Conservation (phyloP, 2,888 invertebrate genomes). For the Nomada lathburiana region DNA sequence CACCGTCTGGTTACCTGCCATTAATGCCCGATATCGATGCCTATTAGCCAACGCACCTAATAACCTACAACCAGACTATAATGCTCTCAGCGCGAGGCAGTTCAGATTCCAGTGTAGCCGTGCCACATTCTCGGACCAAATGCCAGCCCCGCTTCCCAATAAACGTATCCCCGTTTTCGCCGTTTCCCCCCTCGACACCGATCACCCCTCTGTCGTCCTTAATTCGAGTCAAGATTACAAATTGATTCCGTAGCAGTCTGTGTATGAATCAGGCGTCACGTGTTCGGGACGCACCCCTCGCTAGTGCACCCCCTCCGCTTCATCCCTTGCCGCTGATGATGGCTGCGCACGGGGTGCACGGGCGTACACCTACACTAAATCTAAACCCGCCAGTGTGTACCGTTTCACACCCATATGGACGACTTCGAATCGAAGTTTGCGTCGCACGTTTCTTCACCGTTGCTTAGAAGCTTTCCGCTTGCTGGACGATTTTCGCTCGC, state of each 20-base stretch:
- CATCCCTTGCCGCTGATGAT: constrained; percentile 16
- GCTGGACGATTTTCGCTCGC: no score
- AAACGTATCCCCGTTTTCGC: constrained; percentile 67
- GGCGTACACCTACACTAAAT: constrained; percentile 59
- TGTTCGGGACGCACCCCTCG: constrained; percentile 84
- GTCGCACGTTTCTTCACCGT: constrained; percentile 3
- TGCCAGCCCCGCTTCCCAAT: constrained; percentile 77
- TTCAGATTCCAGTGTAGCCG: constrained; percentile 71
- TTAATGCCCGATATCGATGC: constrained; percentile 73
- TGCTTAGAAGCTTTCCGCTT: neutral
- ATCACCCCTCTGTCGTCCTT: constrained; percentile 88
- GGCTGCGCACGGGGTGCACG: constrained; percentile 25
- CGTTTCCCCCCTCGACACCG: constrained; percentile 86
- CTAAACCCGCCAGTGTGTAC: constrained; percentile 54
- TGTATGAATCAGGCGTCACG: constrained; percentile 85
- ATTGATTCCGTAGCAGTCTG: constrained; percentile 84
- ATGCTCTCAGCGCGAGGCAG: constrained; percentile 71
- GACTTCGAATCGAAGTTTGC: constrained; percentile 29
- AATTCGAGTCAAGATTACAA: constrained; percentile 84
- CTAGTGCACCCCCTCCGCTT: constrained; percentile 12
- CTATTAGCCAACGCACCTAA: constrained; percentile 74
- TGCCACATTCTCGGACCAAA: constrained; percentile 72
- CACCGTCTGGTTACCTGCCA: constrained; percentile 73
- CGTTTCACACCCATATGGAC: constrained; percentile 53
- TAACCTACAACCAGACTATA: constrained; percentile 74